Evolutionary conservation across 2,888 invertebrate genomes (phyloP), one percentile per base, ranked within the genome.

Genomic region (Chromoteleia sp.): DNA sequence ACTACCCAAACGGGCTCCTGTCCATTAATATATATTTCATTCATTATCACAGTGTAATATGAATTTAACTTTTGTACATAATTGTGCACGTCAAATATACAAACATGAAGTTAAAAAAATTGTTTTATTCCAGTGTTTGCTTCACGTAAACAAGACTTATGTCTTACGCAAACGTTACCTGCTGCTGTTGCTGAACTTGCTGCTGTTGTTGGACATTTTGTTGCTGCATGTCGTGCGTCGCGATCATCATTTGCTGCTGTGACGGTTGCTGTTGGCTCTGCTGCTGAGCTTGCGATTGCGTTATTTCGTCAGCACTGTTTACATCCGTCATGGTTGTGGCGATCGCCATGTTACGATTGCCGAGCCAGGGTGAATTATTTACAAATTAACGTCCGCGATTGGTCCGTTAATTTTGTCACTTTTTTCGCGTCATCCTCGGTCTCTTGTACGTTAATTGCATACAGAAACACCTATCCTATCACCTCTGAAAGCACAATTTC

Each of bases 191-290:
- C 45, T 89, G 88, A 17, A 87, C 86, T 39, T 89, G 88, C 36
- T 86, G 88, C 39, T 92, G 91, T 54, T 92, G 90, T 33, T 90
- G 90, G 19, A 88, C 87, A 82, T 88, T 87, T 74, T 88, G 87
- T 39, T 86, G 84, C 58, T 88, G 88, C 85, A 88, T 87, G 2
- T 88, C 89, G 50, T 88, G 87, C 5, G 88, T 84, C 2, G 86
- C 83, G 50, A 89, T 87, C 86, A 89, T 90, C 87, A 88, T 89
- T 73, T 92, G 93, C 61, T 91, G 92, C 75, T 91, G 85, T n/a
- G 90, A 89, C 67, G 90, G 90, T 59, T 91, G 91, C 15, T 85
- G 87, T 10, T 89, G 89, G 39, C 74, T 86, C 45, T 84, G 87
- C 67, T 87, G 87, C 25, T 92, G 89, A 12, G 87, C 86, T 70